Percentiles rank a stretch among this genome's conserved stretches.
These are phyloP conservation scores for Dryomyza anilis DNA, from an alignment of 2,888 invertebrate species.

Conservation along the genomic window DNA sequence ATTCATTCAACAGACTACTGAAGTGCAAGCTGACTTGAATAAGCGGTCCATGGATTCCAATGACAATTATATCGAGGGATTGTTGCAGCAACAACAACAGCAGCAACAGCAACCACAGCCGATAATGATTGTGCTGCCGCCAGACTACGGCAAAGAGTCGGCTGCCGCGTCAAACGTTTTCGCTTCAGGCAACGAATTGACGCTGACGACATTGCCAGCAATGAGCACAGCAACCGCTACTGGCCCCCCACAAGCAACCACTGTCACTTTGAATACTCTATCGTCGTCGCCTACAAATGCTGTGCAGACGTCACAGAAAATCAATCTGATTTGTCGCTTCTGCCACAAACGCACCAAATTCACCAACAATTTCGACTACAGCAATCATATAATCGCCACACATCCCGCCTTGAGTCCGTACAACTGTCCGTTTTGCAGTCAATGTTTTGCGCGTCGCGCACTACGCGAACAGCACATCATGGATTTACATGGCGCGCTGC, in stretches of 20 bases:
- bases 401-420: slow-evolving; percentile 52
- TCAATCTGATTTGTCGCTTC: slow-evolving; percentile 49
- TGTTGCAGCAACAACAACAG: slow-evolving; percentile 15
- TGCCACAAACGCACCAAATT: slow-evolving; percentile 55
- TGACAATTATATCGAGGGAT: slow-evolving; percentile 45
- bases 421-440: slow-evolving; percentile 51
- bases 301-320: slow-evolving; percentile 33
- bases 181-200: neutral
- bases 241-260: slow-evolving; percentile 1
- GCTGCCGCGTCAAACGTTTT: neutral
- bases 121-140: slow-evolving; percentile 22
- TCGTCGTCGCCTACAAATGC: neutral
- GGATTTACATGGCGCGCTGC: slow-evolving; percentile 46
- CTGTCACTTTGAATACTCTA: neutral
- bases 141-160: slow-evolving; percentile 7
- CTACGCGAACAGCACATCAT: slow-evolving; percentile 52
- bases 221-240: neutral
- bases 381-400: slow-evolving; percentile 52
- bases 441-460: slow-evolving; percentile 45
- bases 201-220: slow-evolving; percentile 17
- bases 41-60: slow-evolving; percentile 40
- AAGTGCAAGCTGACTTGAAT: slow-evolving; percentile 13
- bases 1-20: slow-evolving; percentile 13
- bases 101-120: too few species aligned
- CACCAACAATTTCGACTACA: slow-evolving; percentile 51